A percentile compares a stretch with the other conserved stretches of the same genome.
phyloP scores from a whole-genome alignment of 2,113 vertebrate genomes.

The Stictonetta naevosa region DNA sequence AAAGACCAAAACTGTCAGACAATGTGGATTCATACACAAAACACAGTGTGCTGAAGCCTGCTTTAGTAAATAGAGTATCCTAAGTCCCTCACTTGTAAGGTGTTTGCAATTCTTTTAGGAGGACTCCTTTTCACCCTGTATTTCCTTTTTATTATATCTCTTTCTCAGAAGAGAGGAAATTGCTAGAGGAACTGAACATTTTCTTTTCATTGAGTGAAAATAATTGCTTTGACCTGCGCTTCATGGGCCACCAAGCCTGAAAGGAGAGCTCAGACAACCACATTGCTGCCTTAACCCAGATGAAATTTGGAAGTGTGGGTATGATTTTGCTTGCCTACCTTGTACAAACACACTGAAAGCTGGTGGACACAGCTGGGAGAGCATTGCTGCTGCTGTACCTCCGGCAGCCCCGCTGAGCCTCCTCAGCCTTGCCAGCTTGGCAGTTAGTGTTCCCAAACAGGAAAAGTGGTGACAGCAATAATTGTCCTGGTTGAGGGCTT shows the following conservation, averaged over 20 bases:
- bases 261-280: neutral
- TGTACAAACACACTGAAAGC: neutral
- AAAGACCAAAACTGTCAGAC: neutral
- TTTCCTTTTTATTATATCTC: neutral
- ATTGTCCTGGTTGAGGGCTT: neutral
- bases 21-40: neutral
- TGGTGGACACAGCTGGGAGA: rapidly evolving
- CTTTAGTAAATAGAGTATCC: neutral
- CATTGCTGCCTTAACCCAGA: neutral
- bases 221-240: neutral
- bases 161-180: neutral
- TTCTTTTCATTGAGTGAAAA: neutral
- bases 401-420: neutral
- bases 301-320: neutral
- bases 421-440: neutral
- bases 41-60: neutral
- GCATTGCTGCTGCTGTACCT: neutral
- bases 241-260: neutral
- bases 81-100: neutral
- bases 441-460: neutral
- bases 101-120: neutral
- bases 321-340: neutral
- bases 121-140: neutral
- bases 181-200: neutral
- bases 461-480: neutral